phyloP scores from a whole-genome alignment of 2,888 invertebrate genomes.

The Melipona beecheii region DNA sequence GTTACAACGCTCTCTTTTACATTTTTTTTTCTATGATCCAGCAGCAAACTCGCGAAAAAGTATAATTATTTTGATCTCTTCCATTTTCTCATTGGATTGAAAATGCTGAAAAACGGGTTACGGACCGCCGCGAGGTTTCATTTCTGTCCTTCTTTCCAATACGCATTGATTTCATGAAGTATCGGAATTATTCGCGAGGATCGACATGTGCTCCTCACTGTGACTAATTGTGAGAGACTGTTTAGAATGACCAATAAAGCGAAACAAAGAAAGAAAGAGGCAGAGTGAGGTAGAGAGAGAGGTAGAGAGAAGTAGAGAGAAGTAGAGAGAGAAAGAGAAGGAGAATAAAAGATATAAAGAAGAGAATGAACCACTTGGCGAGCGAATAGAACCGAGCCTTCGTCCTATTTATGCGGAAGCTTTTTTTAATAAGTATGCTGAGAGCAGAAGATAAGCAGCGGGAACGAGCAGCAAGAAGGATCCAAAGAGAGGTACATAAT shows the following conservation, averaged over 20 bases:
- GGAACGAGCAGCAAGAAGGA: slow-evolving; percentile 23
- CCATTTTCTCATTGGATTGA: too few species aligned
- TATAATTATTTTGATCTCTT: too few species aligned
- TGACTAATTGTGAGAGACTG: slow-evolving; percentile 47
- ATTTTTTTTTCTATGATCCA: too few species aligned
- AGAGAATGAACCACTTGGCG: neutral
- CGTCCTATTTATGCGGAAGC: slow-evolving; percentile 21
- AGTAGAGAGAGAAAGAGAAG: slow-evolving; percentile 5
- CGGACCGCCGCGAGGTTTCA: too few species aligned
- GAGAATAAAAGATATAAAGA: neutral
- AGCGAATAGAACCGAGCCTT: neutral
- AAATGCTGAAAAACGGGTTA: too few species aligned
- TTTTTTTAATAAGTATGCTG: neutral
- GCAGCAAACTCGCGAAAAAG: too few species aligned
- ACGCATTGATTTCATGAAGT: too few species aligned
- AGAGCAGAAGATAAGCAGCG: neutral
- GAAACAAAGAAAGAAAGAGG: slow-evolving; percentile 14
- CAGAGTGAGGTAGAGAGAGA: neutral
- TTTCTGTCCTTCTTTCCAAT: too few species aligned
- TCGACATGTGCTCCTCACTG: too few species aligned
- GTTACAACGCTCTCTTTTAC: too few species aligned
- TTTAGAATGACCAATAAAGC: slow-evolving; percentile 43
- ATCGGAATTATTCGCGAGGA: too few species aligned
- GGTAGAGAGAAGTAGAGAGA: slow-evolving; percentile 3
- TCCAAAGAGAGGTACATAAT: slow-evolving; percentile 61